Conservation (phyloP, 2,113 vertebrate species). For the Rhinolophus sinicus region DNA sequence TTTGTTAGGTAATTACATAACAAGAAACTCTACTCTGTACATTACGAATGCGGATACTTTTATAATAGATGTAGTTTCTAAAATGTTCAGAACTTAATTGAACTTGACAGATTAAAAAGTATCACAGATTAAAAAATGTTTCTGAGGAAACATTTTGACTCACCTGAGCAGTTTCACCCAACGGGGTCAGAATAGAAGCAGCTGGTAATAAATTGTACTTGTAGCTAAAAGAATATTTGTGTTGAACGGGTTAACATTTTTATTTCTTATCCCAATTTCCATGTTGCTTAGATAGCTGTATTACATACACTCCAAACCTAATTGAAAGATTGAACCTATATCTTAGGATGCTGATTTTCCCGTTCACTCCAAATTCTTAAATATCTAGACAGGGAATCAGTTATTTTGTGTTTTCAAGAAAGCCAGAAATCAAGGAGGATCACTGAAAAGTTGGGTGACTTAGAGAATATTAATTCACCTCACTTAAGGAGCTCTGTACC, state of each 20-base stretch:
- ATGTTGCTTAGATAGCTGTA: neutral
- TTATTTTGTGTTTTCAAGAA: conserved; percentile 4
- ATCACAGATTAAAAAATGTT: neutral
- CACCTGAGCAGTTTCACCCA: neutral
- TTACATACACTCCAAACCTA: neutral
- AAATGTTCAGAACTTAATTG: neutral
- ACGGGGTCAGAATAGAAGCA: neutral
- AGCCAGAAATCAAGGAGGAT: neutral
- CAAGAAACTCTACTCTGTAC: neutral
- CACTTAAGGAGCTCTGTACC: neutral
- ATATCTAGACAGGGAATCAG: neutral
- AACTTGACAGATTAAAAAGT: neutral
- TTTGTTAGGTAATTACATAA: neutral
- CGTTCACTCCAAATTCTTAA: neutral
- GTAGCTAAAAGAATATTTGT: neutral
- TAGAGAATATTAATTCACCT: neutral
- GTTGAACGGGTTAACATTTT: neutral
- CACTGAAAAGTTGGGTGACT: neutral
- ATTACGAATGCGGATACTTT: neutral
- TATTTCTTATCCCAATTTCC: neutral
- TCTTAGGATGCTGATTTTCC: neutral
- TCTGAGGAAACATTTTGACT: neutral
- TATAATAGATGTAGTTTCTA: neutral
- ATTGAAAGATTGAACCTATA: neutral
- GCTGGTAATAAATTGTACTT: neutral